Base-by-base conservation (phyloP, 53 echinoderm and acorn worm species). In the Henricia sp. region DNA sequence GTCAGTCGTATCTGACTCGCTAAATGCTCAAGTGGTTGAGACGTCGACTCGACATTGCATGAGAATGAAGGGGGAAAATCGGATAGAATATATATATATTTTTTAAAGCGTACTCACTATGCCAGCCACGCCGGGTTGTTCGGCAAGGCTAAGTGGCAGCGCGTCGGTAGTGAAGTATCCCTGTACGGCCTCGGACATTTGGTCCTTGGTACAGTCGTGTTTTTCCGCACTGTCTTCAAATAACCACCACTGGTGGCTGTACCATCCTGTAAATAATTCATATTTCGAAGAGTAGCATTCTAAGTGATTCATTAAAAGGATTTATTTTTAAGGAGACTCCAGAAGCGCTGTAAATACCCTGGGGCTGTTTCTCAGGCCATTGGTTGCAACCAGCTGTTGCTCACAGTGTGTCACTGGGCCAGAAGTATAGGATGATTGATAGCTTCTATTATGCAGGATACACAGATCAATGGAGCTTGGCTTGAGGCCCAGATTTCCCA, bases 241-340 rank as follows among this genome's bases (percentile, higher is more conserved):
- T 48, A 88, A 71, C 95, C 95, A 95, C 95, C 95, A 95, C 40
- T 84, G 83, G 50, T 86, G 83, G 44, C 91, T 93, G 84, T 93
- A 95, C 95, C 95, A 95, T 42, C 95, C 95, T 95, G 46, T 17
- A n/a, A n/a, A n/a, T n/a, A n/a, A n/a, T n/a, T n/a, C n/a, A n/a
- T n/a, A n/a, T n/a, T n/a, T n/a, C n/a, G n/a, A n/a, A n/a, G n/a
- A n/a, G n/a, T n/a, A n/a, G n/a, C n/a, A n/a, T n/a, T n/a, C n/a
- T n/a, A n/a, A n/a, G n/a, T n/a, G n/a, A n/a, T n/a, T n/a, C n/a
- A n/a, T n/a, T n/a, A n/a, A n/a, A n/a, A n/a, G n/a, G n/a, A n/a
- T n/a, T n/a, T n/a, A n/a, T n/a, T n/a, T n/a, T n/a, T n/a, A n/a
- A n/a, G n/a, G n/a, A n/a, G n/a, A n/a, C n/a, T n/a, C n/a, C n/a